These are phyloP conservation scores for Drosophila littoralis DNA, from an alignment of 1,140 invertebrate species.

Conservation along the genomic window DNA sequence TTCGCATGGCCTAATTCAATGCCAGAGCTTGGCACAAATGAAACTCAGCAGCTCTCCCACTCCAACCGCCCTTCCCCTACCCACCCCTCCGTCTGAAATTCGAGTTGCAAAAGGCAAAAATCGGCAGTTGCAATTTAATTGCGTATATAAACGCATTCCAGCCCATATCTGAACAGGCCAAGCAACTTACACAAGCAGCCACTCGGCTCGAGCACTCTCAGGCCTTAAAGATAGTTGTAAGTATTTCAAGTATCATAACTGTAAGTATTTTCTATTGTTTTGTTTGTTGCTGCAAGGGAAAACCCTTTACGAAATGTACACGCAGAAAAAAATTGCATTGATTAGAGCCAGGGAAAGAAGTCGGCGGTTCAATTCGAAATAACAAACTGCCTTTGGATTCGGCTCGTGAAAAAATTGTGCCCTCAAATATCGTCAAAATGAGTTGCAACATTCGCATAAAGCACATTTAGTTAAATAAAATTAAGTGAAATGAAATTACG, in stretches of 20 bases:
- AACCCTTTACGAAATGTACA: no score
- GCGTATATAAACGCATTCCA: background rate
- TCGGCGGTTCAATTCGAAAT: no score
- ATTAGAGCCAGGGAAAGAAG: no score
- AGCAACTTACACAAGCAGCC: background rate
- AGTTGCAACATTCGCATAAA: no score
- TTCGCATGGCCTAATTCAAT: conserved; percentile 56
- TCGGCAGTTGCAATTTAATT: background rate
- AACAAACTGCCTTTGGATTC: no score
- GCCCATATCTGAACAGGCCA: background rate
- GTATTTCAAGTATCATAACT: background rate
- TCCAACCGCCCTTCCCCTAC: no score
- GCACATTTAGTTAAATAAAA: no score
- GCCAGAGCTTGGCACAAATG: conserved; percentile 25
- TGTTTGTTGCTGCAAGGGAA: no score
- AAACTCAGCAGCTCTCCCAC: background rate
- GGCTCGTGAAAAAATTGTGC: no score
- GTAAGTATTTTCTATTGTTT: background rate
- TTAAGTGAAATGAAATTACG: no score
- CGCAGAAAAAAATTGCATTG: no score
- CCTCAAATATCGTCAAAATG: no score
- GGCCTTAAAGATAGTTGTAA: background rate
- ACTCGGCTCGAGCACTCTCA: background rate
- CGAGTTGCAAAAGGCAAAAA: background rate
- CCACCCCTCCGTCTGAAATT: background rate